These are phyloP conservation scores for Bucco capensis DNA, from an alignment of 2,113 vertebrate genomes.

Conservation along the genomic window DNA sequence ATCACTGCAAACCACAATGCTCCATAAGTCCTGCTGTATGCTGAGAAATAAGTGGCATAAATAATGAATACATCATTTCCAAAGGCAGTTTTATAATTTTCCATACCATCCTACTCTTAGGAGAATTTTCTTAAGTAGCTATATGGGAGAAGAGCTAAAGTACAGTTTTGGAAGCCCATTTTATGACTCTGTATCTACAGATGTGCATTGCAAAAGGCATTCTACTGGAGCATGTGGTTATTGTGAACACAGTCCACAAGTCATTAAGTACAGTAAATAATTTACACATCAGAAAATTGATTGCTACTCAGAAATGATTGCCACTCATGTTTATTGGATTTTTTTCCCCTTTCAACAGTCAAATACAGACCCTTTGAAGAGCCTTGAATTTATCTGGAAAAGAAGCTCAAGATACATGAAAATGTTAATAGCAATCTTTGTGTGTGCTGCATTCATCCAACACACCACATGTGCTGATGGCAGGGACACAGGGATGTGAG, in stretches of 20 bases:
- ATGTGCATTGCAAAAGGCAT: not conserved
- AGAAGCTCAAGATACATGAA: not conserved
- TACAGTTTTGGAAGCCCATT: not conserved
- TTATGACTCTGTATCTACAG: not conserved
- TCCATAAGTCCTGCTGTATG: not conserved
- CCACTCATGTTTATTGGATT: not conserved
- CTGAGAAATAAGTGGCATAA: not conserved
- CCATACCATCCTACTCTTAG: not conserved
- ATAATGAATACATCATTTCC: not conserved
- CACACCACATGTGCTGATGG: not conserved
- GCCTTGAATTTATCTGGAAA: not conserved
- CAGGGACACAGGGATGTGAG: not conserved
- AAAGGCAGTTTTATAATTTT: not conserved
- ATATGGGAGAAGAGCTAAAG: not conserved
- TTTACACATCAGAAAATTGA: constrained; percentile 2
- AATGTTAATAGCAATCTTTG: not conserved
- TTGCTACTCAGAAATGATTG: not conserved
- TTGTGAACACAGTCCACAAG: constrained; percentile 13
- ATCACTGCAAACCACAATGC: not conserved
- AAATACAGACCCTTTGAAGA: not conserved
- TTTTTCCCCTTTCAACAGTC: not conserved
- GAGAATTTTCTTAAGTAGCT: not conserved
- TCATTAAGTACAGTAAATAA: constrained; percentile 43
- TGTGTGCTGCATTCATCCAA: not conserved
- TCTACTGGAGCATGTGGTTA: not conserved